These are phyloP conservation scores for Drosophila novamexicana DNA, from an alignment of 1,140 invertebrate species.

Conservation along the genomic window DNA sequence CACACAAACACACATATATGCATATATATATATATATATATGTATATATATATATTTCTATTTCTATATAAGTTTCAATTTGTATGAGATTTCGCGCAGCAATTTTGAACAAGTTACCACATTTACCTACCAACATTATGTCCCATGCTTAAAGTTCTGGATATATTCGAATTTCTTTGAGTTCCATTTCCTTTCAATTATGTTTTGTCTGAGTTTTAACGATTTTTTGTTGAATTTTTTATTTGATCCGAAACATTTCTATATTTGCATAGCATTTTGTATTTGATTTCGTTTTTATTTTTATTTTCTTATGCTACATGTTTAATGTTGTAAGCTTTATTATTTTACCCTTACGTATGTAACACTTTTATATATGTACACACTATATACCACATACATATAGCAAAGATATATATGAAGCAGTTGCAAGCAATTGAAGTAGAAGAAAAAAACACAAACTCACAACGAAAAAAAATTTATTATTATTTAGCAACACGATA, in stretches of 20 bases:
- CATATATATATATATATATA: conserved; percentile 10
- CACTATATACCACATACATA: conserved; percentile 26
- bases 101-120: conserved; percentile 71
- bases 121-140: conserved; percentile 12
- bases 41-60: conserved; percentile 2
- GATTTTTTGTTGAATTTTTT: conserved; percentile 19
- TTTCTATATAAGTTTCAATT: conserved; percentile 68
- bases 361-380: conserved; percentile 35
- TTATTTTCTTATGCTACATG: conserved; percentile 24
- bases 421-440: conserved; percentile 61
- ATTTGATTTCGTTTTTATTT: conserved; percentile 9
- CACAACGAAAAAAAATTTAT: conserved; percentile 31
- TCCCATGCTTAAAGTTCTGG: conserved; percentile 30
- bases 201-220: conserved; percentile 4
- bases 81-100: conserved; percentile 74
- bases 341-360: conserved; percentile 13
- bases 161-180: conserved; percentile 35
- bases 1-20: conserved; percentile 1
- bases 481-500: conserved; percentile 17
- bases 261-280: conserved; percentile 20
- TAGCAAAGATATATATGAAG: conserved; percentile 30
- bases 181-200: too few relatives aligned
- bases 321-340: conserved; percentile 19
- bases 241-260: conserved; percentile 1
- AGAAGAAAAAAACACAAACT: conserved; percentile 50